These are phyloP conservation scores for Phylloscopus whistleri DNA, from an alignment of 2,113 vertebrate genomes.

Conservation along the genomic window DNA sequence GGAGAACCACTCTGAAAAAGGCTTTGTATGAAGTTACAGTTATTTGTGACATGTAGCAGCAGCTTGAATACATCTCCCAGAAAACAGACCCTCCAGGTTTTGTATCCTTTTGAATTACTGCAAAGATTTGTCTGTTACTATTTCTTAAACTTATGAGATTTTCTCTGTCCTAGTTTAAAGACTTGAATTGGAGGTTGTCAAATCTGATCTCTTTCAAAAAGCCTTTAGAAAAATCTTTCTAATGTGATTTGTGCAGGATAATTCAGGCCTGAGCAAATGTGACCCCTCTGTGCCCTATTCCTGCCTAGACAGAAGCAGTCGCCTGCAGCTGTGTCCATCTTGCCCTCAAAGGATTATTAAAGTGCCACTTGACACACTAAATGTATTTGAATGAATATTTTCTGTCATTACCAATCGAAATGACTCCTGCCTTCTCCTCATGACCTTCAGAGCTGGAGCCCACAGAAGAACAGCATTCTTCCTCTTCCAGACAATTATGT, in stretches of 20 bases:
- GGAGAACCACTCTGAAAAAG: neutral
- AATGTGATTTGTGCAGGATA: neutral
- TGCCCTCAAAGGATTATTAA: slow-evolving; percentile 25
- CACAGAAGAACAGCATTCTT: neutral
- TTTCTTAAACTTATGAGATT: neutral
- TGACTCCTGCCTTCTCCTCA: neutral
- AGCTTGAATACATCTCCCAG: neutral
- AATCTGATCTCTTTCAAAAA: neutral
- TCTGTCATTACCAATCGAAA: slow-evolving; percentile 3
- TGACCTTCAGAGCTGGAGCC: neutral
- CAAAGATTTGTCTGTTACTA: neutral
- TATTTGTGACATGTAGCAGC: neutral
- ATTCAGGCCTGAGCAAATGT: slow-evolving; percentile 17
- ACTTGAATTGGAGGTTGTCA: neutral
- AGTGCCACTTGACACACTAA: slow-evolving; percentile 20
- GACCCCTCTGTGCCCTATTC: slow-evolving; percentile 8
- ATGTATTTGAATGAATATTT: slow-evolving; percentile 21
- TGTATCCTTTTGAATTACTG: neutral
- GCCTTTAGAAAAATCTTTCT: slow-evolving; percentile 10
- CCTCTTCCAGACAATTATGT: neutral
- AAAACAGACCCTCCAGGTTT: neutral
- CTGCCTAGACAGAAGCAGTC: slow-evolving; percentile 26
- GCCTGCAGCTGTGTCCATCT: slow-evolving; percentile 44
- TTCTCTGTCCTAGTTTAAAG: neutral
- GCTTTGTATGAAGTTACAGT: neutral